phyloP scores from a whole-genome alignment of 2,797 vertebrate species.

The Lerista edwardsae region DNA sequence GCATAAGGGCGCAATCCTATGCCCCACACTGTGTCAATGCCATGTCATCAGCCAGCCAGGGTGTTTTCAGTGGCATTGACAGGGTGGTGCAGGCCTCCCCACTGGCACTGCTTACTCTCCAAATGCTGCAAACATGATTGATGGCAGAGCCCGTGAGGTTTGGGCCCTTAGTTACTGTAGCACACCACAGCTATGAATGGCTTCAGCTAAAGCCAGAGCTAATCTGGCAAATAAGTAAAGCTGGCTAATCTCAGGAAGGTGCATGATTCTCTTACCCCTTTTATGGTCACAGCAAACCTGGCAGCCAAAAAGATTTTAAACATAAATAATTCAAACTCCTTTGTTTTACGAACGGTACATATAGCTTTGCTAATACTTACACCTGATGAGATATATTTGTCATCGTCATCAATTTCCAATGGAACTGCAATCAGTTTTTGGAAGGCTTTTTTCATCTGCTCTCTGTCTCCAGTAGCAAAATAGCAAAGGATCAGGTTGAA shows the following conservation, averaged over 20 bases:
- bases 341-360: neutral
- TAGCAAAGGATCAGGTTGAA: slow-evolving; percentile 95
- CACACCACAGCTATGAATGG: too few relatives aligned
- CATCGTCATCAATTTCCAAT: slow-evolving; percentile 90
- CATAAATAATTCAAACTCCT: slow-evolving; percentile 1
- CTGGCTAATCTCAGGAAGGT: neutral
- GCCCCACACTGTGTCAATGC: too few relatives aligned
- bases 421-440: slow-evolving; percentile 92
- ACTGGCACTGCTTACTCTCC: too few relatives aligned
- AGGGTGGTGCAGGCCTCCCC: too few relatives aligned
- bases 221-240: neutral
- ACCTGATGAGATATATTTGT: slow-evolving; percentile 89
- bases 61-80: too few relatives aligned
- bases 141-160: too few relatives aligned
- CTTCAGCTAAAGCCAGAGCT: neutral
- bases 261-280: too few relatives aligned
- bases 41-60: too few relatives aligned
- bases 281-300: too few relatives aligned
- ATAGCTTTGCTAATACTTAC: slow-evolving; percentile 78
- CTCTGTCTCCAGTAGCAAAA: slow-evolving; percentile 89
- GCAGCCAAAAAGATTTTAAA: neutral
- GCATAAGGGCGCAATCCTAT: too few relatives aligned
- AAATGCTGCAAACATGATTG: too few relatives aligned
- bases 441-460: slow-evolving; percentile 97
- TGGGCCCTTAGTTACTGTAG: too few relatives aligned